Base-by-base conservation (phyloP, 2,797 vertebrate species). In the Coilia nasus region DNA sequence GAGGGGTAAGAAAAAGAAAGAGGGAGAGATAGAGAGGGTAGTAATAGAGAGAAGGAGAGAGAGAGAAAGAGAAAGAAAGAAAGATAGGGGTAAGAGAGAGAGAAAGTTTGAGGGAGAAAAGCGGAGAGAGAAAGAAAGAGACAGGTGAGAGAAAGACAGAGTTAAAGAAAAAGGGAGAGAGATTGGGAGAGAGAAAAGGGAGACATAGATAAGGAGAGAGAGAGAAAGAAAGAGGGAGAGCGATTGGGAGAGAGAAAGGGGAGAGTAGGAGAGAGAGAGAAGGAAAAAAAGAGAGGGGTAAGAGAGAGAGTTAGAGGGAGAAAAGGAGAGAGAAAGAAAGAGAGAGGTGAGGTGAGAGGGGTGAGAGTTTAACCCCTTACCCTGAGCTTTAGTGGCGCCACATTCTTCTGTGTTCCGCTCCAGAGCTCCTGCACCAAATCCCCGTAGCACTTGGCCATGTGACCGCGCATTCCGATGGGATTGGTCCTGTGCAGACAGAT, bases 381-480 rank as follows among this genome's bases (percentile, higher is more conserved):
- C 95, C 98, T 93, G 90, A 99, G 96, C 92, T 99, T 99, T 83
- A 99, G 94, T 0, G 98, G 98, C 17, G 98, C 98, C 23, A 99
- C 93, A 62, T 98, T 99, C 94, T 99, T 99, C 94, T 99, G 98
- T 0, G 98, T 98, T 82, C 98, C 98, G 80, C 96, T 99, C 98
- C 98, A 99, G 88, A 99, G 94, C 93, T 99, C 98, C 93, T 99
- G 96, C 80, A 98, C 97, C 93, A 99, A 95, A 94, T 99, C 98
- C n/a, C 98, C 98, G 0, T 99, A 99, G 92, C 98, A 99, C 90
- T 99, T 99, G 89, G 98, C 98, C 98, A 99, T 99, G 94, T 99
- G 98, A 80, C 98, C 98, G 87, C 98, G 97, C 98, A 99, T 99
- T 91, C 98, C 98, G 67, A 99, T 98, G 81, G 98, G 98, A 90